A percentile compares a stretch with the other conserved stretches of the same genome.
Evolutionary conservation across 23 tunicate genomes (phyloP).

Genomic region (Styela clava): DNA sequence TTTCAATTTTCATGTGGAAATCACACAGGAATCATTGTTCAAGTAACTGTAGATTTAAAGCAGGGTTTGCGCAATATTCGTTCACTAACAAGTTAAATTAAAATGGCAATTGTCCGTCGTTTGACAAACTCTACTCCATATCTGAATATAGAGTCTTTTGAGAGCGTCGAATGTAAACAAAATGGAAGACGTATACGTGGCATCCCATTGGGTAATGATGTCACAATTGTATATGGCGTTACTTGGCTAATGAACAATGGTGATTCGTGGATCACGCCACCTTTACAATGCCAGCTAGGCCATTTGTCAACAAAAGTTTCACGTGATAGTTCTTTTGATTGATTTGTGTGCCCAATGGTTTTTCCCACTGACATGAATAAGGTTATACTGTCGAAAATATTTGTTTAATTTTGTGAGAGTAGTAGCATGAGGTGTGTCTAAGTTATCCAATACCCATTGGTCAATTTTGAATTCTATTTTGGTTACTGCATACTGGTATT

Average conservation of each 20-base stretch:
- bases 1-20: no score
- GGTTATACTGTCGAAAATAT: not conserved
- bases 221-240: not conserved
- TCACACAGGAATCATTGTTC: no score
- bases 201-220: no score
- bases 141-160: no score
- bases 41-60: no score
- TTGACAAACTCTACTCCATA: no score
- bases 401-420: not conserved
- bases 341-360: not conserved
- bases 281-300: not conserved
- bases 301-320: not conserved
- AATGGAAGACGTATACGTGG: no score
- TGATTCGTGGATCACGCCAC: not conserved
- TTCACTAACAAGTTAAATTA: no score
- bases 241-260: not conserved
- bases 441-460: not conserved
- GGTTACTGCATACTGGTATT: not conserved
- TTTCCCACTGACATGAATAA: not conserved
- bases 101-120: no score
- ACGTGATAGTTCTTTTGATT: not conserved
- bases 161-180: no score
- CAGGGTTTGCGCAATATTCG: no score
- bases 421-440: not conserved
- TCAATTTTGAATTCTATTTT: not conserved